Conservation (phyloP, 2,797 vertebrate species). For the Rhinogobio ventralis region DNA sequence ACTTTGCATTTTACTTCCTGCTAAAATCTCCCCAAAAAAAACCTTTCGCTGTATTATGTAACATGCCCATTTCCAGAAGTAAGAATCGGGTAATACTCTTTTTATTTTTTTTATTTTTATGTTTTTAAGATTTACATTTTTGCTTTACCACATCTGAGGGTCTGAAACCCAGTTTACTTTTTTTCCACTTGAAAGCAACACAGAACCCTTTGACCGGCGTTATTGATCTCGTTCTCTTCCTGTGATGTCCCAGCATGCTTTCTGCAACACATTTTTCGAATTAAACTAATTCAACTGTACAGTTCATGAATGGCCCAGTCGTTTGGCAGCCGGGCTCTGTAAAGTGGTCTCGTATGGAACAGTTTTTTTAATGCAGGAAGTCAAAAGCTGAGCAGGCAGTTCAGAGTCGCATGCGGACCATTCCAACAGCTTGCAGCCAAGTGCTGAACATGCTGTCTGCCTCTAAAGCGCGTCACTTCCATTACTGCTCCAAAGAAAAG, state of each 20-base stretch:
- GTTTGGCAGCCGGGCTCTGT: slow-evolving; percentile 10
- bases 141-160: slow-evolving; percentile 27
- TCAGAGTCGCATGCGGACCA: not conserved
- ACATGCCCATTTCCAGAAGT: slow-evolving; percentile 22
- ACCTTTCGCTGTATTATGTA: slow-evolving; percentile 18
- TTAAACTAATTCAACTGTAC: slow-evolving; percentile 13
- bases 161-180: slow-evolving; percentile 1
- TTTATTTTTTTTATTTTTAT: not conserved
- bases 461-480: slow-evolving; percentile 17
- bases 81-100: slow-evolving; percentile 21
- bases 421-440: slow-evolving; percentile 16
- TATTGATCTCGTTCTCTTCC: slow-evolving; percentile 29
- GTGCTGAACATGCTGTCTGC: slow-evolving; percentile 17
- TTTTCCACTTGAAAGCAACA: slow-evolving; percentile 27
- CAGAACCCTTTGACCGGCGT: slow-evolving; percentile 13
- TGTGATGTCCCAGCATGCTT: slow-evolving; percentile 20
- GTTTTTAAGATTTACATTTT: slow-evolving; percentile 13
- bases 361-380: slow-evolving; percentile 25
- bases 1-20: slow-evolving; percentile 27
- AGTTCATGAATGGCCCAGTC: slow-evolving; percentile 28
- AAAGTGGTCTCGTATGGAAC: slow-evolving; percentile 13
- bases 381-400: slow-evolving; percentile 44
- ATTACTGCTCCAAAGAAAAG: not conserved
- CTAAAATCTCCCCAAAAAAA: not conserved
- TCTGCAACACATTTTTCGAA: slow-evolving; percentile 27